Conservation (phyloP, 2,113 vertebrate genomes). For the Ameiurus melas region DNA sequence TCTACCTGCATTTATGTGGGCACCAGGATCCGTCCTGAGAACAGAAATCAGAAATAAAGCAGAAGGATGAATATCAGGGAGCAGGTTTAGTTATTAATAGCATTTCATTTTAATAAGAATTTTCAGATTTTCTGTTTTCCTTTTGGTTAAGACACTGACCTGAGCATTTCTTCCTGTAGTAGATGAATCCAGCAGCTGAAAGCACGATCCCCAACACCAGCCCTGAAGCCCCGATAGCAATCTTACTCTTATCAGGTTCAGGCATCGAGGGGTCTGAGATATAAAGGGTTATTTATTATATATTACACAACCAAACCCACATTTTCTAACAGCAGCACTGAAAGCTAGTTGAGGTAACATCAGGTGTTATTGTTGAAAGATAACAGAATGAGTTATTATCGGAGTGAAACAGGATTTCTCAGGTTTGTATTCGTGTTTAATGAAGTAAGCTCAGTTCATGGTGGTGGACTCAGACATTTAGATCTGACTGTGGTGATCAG, state of each 20-base stretch:
- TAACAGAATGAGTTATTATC: too few species aligned
- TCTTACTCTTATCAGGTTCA: slow-evolving; percentile 51
- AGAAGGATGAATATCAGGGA: too few species aligned
- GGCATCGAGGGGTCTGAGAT: slow-evolving; percentile 7
- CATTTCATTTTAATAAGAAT: background rate
- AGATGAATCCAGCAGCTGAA: slow-evolving; percentile 55
- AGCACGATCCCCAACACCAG: slow-evolving; percentile 57
- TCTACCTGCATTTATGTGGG: too few species aligned
- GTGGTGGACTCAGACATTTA: too few species aligned
- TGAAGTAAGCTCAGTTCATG: too few species aligned
- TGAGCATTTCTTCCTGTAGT: slow-evolving; percentile 51
- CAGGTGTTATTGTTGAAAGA: too few species aligned
- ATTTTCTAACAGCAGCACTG: too few species aligned
- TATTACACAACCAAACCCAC: background rate
- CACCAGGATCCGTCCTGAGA: too few species aligned
- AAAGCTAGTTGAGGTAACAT: too few species aligned
- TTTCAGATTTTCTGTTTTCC: background rate
- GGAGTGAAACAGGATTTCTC: too few species aligned
- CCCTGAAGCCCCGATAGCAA: slow-evolving; percentile 52
- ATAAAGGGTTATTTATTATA: too few species aligned
- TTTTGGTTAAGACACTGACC: slow-evolving; percentile 5
- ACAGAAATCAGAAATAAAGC: background rate
- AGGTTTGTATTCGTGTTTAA: too few species aligned
- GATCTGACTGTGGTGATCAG: background rate
- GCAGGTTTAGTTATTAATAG: background rate